These are phyloP conservation scores for Tyria jacobaeae DNA, from an alignment of 2,888 invertebrate genomes.

Conservation along the genomic window DNA sequence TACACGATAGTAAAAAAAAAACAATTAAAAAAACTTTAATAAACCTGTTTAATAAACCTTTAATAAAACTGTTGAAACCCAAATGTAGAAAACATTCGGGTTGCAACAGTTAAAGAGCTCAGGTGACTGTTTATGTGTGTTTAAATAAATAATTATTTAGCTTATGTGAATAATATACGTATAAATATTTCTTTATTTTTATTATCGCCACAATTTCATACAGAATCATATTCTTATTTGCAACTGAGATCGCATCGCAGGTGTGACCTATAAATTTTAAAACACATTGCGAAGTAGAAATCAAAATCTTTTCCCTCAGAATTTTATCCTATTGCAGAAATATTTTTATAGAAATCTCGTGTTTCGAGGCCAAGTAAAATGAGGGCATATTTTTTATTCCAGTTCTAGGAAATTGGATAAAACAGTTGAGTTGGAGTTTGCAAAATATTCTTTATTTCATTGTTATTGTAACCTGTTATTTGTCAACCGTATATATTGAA, in stretches of 20 bases:
- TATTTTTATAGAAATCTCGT: conserved; percentile 13
- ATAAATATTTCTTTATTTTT: too few relatives aligned
- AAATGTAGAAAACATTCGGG: too few relatives aligned
- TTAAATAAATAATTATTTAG: too few relatives aligned
- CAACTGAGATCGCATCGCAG: conserved; percentile 4
- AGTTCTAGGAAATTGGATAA: conserved; percentile 36
- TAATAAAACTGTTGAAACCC: too few relatives aligned
- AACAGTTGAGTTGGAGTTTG: conserved; percentile 33
- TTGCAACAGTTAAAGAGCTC: too few relatives aligned
- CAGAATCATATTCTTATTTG: too few relatives aligned
- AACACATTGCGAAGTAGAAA: conserved; percentile 3
- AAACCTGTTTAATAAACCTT: too few relatives aligned
- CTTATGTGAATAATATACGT: neutral
- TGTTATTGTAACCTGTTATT: conserved; percentile 42
- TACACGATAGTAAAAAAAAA: too few relatives aligned
- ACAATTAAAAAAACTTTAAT: too few relatives aligned
- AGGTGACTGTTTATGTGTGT: too few relatives aligned
- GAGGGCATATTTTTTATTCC: conserved; percentile 36
- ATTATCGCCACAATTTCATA: neutral
- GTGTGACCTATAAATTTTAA: conserved; percentile 18
- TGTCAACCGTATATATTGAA: conserved; percentile 39
- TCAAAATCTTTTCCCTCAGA: conserved; percentile 10
- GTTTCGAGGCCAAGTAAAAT: conserved; percentile 4
- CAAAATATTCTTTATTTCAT: conserved; percentile 33
- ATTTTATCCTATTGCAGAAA: conserved; percentile 3